A percentile compares a stretch with the other conserved stretches of the same genome.
These are phyloP conservation scores for Prinia subflava DNA, from an alignment of 2,113 vertebrate species.

Conservation along the genomic window DNA sequence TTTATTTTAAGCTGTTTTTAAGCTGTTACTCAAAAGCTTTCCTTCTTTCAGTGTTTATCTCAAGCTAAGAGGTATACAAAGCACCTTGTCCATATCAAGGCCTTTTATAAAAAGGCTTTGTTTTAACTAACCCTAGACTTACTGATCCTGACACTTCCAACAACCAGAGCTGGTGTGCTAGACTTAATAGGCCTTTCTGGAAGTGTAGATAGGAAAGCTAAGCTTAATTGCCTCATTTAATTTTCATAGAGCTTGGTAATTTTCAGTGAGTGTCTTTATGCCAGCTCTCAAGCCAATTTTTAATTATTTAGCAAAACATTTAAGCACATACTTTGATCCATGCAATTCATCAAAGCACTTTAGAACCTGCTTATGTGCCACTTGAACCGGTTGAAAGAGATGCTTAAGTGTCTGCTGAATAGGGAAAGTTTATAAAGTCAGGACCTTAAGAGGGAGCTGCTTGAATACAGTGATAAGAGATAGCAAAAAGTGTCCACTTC, in stretches of 20 bases:
- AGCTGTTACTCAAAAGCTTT: neutral
- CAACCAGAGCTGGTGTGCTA: neutral
- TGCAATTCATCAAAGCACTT: conserved; percentile 26
- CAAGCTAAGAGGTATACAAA: neutral
- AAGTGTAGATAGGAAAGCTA: neutral
- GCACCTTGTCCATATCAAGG: neutral
- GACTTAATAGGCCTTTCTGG: neutral
- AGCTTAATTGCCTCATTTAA: conserved; percentile 12
- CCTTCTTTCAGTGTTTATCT: neutral
- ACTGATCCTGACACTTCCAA: neutral
- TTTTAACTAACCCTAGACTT: neutral
- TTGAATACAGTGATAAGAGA: neutral
- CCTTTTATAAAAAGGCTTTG: neutral
- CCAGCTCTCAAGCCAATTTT: conserved; percentile 21
- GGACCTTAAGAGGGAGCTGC: neutral
- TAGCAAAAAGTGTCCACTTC: neutral
- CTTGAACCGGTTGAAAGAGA: neutral
- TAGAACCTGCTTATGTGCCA: neutral
- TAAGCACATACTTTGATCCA: conserved; percentile 9
- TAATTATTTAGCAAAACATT: conserved; percentile 50
- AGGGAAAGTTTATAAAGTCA: neutral
- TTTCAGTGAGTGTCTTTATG: conserved; percentile 27
- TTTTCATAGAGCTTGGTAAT: conserved; percentile 26
- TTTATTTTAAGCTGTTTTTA: neutral
- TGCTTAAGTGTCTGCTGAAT: neutral